Evolutionary conservation across 2,113 vertebrate species (phyloP).

Genomic region (Xyrauchen texanus): DNA sequence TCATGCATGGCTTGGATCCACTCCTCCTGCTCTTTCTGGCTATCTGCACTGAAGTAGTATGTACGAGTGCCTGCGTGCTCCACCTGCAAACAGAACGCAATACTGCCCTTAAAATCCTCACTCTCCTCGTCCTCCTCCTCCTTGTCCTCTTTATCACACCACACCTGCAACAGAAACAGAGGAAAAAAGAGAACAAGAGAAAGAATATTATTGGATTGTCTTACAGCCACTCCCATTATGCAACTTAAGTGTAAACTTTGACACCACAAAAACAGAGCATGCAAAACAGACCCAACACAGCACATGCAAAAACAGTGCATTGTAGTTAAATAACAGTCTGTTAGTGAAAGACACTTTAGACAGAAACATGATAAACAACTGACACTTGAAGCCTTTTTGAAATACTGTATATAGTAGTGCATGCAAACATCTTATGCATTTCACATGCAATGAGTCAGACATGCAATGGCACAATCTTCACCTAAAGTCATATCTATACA

Average conservation of each 20-base stretch:
- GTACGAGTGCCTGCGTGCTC: constrained; percentile 91
- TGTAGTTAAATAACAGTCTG: neutral
- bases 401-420: too few species aligned
- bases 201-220: neutral
- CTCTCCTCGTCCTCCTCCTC: constrained; percentile 68
- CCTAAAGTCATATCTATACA: too few species aligned
- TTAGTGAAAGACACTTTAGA: too few species aligned
- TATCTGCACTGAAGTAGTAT: constrained; percentile 93
- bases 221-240: neutral
- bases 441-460: too few species aligned
- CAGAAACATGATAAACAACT: too few species aligned
- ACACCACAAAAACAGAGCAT: constrained; percentile 1
- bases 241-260: neutral
- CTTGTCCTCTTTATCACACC: constrained; percentile 72
- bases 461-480: too few species aligned
- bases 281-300: neutral
- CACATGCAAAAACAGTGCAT: constrained; percentile 21
- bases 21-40: constrained; percentile 84
- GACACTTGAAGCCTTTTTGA: too few species aligned
- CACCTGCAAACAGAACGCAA: constrained; percentile 88
- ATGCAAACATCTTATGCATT: too few species aligned
- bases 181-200: neutral
- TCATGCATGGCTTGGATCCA: constrained; percentile 92
- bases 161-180: constrained; percentile 62
- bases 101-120: constrained; percentile 69